Evolutionary conservation across 2,797 vertebrate genomes (phyloP), one percentile per base, ranked within the genome.

Genomic region (Apodemus agrarius): DNA sequence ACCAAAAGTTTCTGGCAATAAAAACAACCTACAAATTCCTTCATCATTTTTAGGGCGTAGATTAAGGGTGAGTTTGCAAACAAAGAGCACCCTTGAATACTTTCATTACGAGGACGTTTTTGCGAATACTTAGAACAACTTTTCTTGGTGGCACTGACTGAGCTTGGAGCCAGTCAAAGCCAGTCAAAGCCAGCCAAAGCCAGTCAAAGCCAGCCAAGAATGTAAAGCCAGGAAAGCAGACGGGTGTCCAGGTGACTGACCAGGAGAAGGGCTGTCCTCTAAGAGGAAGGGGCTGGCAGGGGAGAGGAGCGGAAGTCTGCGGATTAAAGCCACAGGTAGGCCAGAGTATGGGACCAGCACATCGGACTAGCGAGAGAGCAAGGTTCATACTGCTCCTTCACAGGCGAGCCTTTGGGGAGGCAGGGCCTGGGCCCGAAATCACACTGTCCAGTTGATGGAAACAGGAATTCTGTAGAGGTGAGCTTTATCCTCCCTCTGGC

Each of bases 401-500:
- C 57, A 85, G 93, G 59, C 57, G 69, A 96, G 86, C 65, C 97
- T 95, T 85, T 65, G 31, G 79, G 43, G 40, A 96, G 74, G 82
- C 22, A 31, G 65, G 26, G 24, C 59, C 96, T 0, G 37, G 93
- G 61, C 97, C 88, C 69, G 75, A 89, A 96, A 96, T 74, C 92
- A 96, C 6, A 82, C 69, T 49, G 89, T 82, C 96, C 4, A 26
- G 95, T 46, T n/a, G 93, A 84, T 82, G 80, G 92, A 88, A 97
- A 59, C 78, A 95, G 95, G 96, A 97, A 94, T 93, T 82, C 84
- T 89, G 65, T 89, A 82, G 86, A 93, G 85, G 65, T 85, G 75
- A 85, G 90, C 95, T 96, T 93, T 95, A 95, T 95, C 91, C 94
- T 96, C 93, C 94, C 95, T 96, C 89, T 91, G 46, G 65, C 94